A percentile compares a stretch with the other conserved stretches of the same genome.
phyloP scores from a whole-genome alignment of 2,888 invertebrate species.

The Tetragonisca angustula region DNA sequence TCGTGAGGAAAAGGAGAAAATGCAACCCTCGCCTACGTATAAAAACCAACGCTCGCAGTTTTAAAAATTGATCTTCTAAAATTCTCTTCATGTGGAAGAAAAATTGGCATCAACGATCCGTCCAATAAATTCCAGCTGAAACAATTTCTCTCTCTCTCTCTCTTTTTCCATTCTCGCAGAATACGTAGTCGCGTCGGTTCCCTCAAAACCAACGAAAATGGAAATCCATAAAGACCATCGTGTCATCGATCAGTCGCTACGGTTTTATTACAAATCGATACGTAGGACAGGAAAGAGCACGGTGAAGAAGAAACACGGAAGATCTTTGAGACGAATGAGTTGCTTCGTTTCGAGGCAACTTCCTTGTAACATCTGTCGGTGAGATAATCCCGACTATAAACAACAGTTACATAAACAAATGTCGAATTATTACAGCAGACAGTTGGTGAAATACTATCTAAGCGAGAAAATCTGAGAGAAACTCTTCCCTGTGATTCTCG shows the following conservation, averaged over 20 bases:
- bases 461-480: not conserved
- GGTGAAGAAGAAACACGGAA: not conserved
- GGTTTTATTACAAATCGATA: conserved; percentile 6
- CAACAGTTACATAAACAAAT: conserved; percentile 17
- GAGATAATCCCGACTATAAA: not conserved
- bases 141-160: not conserved
- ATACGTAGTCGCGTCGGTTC: not conserved
- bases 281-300: too few species aligned
- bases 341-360: not conserved
- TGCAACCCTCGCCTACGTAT: too few species aligned
- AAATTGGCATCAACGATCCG: not conserved
- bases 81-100: not conserved
- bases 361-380: not conserved
- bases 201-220: not conserved
- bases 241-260: conserved; percentile 5
- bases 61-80: too few species aligned
- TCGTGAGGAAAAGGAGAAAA: too few species aligned
- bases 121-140: not conserved
- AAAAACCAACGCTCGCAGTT: too few species aligned
- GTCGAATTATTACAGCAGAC: not conserved
- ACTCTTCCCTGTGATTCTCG: not conserved
- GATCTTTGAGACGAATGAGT: conserved; percentile 6
- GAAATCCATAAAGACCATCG: not conserved
- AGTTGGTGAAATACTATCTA: not conserved
- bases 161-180: not conserved